Evolutionary conservation across 2,888 invertebrate genomes (phyloP).

Genomic region (Apotomis capreana): DNA sequence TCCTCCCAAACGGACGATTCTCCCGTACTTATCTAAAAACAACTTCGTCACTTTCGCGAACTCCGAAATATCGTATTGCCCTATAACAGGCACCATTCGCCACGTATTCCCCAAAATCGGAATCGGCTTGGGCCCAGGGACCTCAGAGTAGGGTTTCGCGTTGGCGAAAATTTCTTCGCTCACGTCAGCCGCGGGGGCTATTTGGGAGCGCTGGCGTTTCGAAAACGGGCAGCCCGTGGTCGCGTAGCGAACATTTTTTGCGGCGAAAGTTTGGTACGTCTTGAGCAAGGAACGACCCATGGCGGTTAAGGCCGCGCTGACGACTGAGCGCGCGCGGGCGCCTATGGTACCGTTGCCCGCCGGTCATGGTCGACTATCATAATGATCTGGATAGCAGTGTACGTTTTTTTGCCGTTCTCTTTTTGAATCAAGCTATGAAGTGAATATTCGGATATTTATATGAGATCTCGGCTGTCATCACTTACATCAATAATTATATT

Average conservation of each 20-base stretch:
- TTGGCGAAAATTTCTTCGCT: constrained; percentile 73
- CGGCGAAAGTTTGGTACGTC: constrained; percentile 60
- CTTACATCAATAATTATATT: too few relatives aligned
- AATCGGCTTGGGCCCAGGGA: constrained; percentile 91
- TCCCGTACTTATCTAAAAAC: constrained; percentile 88
- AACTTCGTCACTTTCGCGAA: constrained; percentile 89
- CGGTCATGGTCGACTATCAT: constrained; percentile 41
- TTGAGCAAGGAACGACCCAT: constrained; percentile 74
- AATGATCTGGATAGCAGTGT: constrained; percentile 35
- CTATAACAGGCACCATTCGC: constrained; percentile 84
- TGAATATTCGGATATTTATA: background rate
- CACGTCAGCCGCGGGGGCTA: constrained; percentile 73
- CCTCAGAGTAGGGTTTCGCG: constrained; percentile 87
- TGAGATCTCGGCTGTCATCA: too few relatives aligned
- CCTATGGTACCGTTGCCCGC: constrained; percentile 39
- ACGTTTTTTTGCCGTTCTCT: constrained; percentile 34
- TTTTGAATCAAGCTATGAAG: constrained; percentile 9
- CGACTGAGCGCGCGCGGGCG: constrained; percentile 58
- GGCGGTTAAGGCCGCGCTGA: constrained; percentile 66
- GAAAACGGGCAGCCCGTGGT: constrained; percentile 73
- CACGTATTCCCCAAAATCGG: constrained; percentile 93
- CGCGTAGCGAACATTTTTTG: constrained; percentile 59
- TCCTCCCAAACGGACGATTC: constrained; percentile 89
- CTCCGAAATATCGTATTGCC: constrained; percentile 90
- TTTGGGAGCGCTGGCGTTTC: constrained; percentile 74